Conservation (phyloP, 2,797 vertebrate species). For the Poecilia picta region DNA sequence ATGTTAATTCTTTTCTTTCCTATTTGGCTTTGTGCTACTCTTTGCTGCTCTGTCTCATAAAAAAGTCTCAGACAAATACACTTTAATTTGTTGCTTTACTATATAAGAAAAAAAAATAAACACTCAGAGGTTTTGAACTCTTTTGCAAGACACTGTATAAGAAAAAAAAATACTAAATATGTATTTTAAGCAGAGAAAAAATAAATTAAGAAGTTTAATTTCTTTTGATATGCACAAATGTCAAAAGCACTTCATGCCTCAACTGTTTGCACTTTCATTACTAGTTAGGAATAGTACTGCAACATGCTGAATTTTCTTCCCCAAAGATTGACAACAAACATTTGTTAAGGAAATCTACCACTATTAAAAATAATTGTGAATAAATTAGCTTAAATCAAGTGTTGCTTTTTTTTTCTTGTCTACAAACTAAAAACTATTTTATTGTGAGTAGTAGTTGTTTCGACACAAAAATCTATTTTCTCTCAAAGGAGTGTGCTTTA, state of each 20-base stretch:
- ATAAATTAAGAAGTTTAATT: background rate
- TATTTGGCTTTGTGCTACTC: background rate
- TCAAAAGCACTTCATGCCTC: background rate
- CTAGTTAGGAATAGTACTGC: background rate
- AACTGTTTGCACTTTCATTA: background rate
- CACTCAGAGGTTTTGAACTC: background rate
- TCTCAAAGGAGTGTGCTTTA: slow-evolving; percentile 11
- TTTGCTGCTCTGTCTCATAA: background rate
- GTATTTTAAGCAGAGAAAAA: background rate
- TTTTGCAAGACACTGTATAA: background rate
- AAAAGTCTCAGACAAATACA: background rate
- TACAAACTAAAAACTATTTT: background rate
- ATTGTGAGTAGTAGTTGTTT: background rate
- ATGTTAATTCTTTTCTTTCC: background rate
- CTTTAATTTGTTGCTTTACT: background rate
- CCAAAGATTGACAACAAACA: background rate
- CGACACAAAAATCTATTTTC: slow-evolving; percentile 2
- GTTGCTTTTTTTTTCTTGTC: background rate
- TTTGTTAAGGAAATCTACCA: background rate
- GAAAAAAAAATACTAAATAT: background rate
- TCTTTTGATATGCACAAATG: background rate
- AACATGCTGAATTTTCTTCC: background rate
- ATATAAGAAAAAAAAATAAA: background rate
- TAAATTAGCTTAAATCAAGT: background rate
- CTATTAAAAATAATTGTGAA: background rate